A percentile compares a stretch with the other conserved stretches of the same genome.
These are phyloP conservation scores for Hypsopygia costalis DNA, from an alignment of 2,888 invertebrate species.

Conservation along the genomic window DNA sequence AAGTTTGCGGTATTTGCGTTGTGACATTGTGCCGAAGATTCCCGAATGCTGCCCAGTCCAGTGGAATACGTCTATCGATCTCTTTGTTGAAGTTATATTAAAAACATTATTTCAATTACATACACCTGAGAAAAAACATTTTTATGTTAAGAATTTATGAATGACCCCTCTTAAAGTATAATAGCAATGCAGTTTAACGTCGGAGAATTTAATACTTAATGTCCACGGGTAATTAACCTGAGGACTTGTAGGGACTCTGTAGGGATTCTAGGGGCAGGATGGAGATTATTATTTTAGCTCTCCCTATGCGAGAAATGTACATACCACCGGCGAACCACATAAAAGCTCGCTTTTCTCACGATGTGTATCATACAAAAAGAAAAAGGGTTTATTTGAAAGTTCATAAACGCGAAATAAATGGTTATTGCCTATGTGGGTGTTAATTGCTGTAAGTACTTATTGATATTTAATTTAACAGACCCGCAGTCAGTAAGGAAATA, in stretches of 20 bases:
- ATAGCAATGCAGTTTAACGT: constrained; percentile 1
- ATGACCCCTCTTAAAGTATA: background rate
- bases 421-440: too few species aligned
- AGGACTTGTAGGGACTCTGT: constrained; percentile 13
- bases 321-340: constrained; percentile 5
- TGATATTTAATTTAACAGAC: too few species aligned
- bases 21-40: too few species aligned
- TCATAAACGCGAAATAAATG: too few species aligned
- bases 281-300: constrained; percentile 15
- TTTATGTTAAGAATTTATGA: background rate
- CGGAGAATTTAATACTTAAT: constrained; percentile 6
- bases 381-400: background rate
- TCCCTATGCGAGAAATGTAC: constrained; percentile 15
- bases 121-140: too few species aligned
- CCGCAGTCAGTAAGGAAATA: too few species aligned
- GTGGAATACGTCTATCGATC: too few species aligned
- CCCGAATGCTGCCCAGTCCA: too few species aligned
- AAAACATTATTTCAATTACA: too few species aligned
- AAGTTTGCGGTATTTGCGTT: too few species aligned
- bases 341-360: constrained; percentile 13
- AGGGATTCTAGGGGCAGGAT: constrained; percentile 17
- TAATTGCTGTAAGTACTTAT: too few species aligned
- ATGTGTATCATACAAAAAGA: background rate
- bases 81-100: too few species aligned
- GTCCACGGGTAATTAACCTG: constrained; percentile 15